Conservation (phyloP, 2,113 vertebrate species). For the Tiliqua scincoides region DNA sequence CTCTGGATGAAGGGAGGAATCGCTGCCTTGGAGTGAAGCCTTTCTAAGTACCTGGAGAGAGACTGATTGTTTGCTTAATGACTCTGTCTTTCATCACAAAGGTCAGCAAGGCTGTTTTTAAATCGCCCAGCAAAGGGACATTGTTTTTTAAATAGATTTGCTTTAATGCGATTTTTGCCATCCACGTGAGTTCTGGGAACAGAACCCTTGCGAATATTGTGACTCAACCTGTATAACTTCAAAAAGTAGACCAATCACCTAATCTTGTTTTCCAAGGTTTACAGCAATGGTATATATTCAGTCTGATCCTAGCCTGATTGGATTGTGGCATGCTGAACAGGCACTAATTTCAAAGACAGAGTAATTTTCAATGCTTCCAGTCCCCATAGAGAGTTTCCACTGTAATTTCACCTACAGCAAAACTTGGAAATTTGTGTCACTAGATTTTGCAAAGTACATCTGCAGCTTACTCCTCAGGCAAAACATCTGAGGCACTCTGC, state of each 20-base stretch:
- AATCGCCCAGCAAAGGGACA: no score
- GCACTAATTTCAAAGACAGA: neutral
- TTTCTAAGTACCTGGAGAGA: no score
- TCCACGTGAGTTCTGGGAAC: no score
- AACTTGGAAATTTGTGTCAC: neutral
- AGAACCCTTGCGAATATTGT: no score
- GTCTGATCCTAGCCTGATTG: neutral
- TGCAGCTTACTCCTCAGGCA: neutral
- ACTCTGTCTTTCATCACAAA: no score
- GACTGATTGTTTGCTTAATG: no score
- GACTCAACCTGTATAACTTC: no score
- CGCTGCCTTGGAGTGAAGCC: no score
- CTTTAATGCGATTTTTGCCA: no score
- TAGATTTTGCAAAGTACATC: neutral
- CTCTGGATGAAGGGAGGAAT: no score
- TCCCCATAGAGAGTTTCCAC: neutral
- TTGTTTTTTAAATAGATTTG: no score
- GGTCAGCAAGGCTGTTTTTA: no score
- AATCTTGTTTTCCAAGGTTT: neutral
- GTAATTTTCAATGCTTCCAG: neutral
- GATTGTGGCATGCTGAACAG: neutral
- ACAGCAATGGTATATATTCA: neutral
- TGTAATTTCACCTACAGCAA: neutral
- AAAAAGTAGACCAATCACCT: constrained; percentile 42
- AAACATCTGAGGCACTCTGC: neutral